Evolutionary conservation across 2,888 invertebrate genomes (phyloP), one percentile per base, ranked within the genome.

Genomic region (Patella caerulea): DNA sequence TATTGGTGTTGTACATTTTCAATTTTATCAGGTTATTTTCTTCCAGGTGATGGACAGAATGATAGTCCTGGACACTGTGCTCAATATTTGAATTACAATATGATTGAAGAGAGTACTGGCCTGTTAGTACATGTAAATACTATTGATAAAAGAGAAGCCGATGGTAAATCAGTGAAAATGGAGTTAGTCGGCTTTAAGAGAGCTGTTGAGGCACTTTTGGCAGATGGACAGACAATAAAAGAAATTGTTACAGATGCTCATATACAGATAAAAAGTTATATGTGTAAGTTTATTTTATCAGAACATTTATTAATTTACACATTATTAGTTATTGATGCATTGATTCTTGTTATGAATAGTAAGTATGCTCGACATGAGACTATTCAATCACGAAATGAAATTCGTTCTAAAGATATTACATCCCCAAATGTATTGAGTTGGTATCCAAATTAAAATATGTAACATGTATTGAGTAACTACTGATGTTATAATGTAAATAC

Each of bases 191-290:
- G 72, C 1, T 78, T 76, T 69, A 29, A 59, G 34, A 45, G 53
- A 24, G 70, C 73, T 19, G 52, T 79, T 65, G 17, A 17, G 15
- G 19, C 7, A 12, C 17, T 79, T 1, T 11, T 24, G 15, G 59
- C 2, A n/a, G 70, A 56, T 15, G 77, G 77, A 14, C 17, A 77
- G n/a, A 56, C 55, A 17, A 55, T 79, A 9, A 52, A 34, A 54
- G 79, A 79, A 55, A 65, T 80, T 54, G 82, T 80, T 7, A 82
- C 80, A 54, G 82, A 80, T 77, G 77, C 73, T 14, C 78, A 80
- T 55, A 55, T 55, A 11, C 80, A 80, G 54, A 81, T 81, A n/a
- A 24, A 59, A 53, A 24, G 73, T 19, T 54, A 76, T n/a, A 80
- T 80, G 79, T 76, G 81, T 81, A 65, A 80, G 81, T 75, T 45